Evolutionary conservation across 2,797 vertebrate genomes (phyloP).

Genomic region (Simalia tracyae): DNA sequence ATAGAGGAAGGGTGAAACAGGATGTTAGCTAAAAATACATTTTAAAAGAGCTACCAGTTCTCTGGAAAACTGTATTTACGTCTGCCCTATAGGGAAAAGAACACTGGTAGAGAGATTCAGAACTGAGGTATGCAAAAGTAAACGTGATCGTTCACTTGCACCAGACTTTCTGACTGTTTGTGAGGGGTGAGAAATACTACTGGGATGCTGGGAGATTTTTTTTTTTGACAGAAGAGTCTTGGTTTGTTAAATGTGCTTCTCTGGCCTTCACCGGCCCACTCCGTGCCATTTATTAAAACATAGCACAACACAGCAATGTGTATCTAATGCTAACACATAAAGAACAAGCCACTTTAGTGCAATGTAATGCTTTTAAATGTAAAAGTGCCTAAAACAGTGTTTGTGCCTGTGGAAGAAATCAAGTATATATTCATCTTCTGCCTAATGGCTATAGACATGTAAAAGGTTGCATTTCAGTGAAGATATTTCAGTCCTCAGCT

Average conservation of each 20-base stretch:
- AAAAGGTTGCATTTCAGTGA: not conserved
- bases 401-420: not conserved
- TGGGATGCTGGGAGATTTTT: not conserved
- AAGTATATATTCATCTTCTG: not conserved
- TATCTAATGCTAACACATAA: not conserved
- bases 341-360: not conserved
- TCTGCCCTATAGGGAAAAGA: not conserved
- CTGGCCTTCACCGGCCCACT: not conserved
- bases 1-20: not conserved
- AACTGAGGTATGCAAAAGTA: not conserved
- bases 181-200: not conserved
- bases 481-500: not conserved
- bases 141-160: not conserved
- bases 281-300: not conserved
- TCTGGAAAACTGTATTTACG: not conserved
- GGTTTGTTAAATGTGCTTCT: not conserved
- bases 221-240: not conserved
- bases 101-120: not conserved
- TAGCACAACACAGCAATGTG: not conserved
- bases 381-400: not conserved
- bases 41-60: not conserved
- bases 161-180: not conserved
- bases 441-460: not conserved
- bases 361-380: not conserved
- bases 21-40: not conserved